Evolutionary conservation across 2,888 invertebrate species (phyloP), one percentile per base, ranked within the genome.

Genomic region (Trimorus sp.): DNA sequence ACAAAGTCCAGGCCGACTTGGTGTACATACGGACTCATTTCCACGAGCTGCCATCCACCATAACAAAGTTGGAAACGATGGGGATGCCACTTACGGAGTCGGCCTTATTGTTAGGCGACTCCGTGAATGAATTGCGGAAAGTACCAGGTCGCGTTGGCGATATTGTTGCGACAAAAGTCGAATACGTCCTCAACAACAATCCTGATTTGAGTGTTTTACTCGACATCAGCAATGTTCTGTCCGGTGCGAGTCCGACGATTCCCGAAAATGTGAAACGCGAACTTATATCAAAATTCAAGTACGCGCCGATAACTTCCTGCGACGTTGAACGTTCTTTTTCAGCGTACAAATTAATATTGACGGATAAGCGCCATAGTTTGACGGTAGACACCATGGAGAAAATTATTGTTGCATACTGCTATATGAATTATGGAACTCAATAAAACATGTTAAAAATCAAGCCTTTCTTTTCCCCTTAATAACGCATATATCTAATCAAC

Each of bases 261-360:
- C 49, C 63, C 11, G 38, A 65, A 37, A 1, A 7, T 1, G 37
- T 65, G 11, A 16, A 56, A 12, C 7, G 8, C 7, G 9, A 56
- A 56, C 4, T 7, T 26, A 7, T 45, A 38, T 15, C 26, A 9
- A 42, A 60, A 14, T 60, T 38, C 12, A 60, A 38, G 14, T 60
- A 45, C 16, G 60, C 60, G 16, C 60, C 60, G 1, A 16, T 60
- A 60, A 60, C 60, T 14, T 60, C 60, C 1, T 60, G 60, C 45
- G 60, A 60, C 4, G 26, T 26, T 26, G 26, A 26, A 26, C 1
- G 26, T 1, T 26, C 26, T 26, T 26, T 26, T 26, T 26, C 26
- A 3, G 26, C 26, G 4, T 26, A 26, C 26, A 26, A 26, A 26
- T 26, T 26, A 26, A 26, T 26, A 3, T 4, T 26, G 1, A 3